Conservation (phyloP, 2,888 invertebrate species). For the Diabrotica balteata region DNA sequence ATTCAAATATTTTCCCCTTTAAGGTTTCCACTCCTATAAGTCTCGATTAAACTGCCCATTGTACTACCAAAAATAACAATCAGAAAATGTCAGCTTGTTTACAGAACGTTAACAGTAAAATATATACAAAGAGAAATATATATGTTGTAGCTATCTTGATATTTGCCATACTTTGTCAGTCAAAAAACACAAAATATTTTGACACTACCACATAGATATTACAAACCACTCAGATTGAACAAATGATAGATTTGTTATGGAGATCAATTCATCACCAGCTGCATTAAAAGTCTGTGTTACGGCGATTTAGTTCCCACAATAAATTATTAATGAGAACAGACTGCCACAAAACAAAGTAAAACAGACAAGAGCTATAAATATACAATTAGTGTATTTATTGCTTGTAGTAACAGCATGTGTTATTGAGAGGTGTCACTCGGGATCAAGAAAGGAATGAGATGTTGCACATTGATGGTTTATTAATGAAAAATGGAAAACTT, state of each 20-base stretch:
- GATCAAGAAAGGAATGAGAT: not conserved
- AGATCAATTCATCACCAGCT: conserved; percentile 21
- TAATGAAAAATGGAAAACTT: too few species aligned
- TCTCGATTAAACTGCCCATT: too few species aligned
- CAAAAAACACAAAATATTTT: too few species aligned
- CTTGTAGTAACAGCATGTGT: conserved; percentile 13
- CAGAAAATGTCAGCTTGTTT: too few species aligned
- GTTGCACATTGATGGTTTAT: too few species aligned
- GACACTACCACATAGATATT: too few species aligned
- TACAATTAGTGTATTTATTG: conserved; percentile 16
- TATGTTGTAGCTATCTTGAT: not conserved
- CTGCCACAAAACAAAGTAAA: conserved; percentile 21
- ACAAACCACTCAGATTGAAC: not conserved
- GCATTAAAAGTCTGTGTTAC: conserved; percentile 12
- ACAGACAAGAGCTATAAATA: conserved; percentile 25
- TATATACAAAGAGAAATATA: too few species aligned
- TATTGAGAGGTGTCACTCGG: conserved; percentile 13
- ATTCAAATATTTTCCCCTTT: too few species aligned
- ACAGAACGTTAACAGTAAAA: too few species aligned
- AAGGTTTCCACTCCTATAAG: too few species aligned
- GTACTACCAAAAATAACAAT: too few species aligned
- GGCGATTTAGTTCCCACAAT: conserved; percentile 27
- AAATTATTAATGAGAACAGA: conserved; percentile 29
- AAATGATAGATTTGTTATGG: conserved; percentile 25
- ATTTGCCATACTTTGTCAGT: not conserved